Percentiles rank a stretch among this genome's conserved stretches.
Conservation (phyloP, 2,888 invertebrate genomes). For the Brachyopa scutellaris region DNA sequence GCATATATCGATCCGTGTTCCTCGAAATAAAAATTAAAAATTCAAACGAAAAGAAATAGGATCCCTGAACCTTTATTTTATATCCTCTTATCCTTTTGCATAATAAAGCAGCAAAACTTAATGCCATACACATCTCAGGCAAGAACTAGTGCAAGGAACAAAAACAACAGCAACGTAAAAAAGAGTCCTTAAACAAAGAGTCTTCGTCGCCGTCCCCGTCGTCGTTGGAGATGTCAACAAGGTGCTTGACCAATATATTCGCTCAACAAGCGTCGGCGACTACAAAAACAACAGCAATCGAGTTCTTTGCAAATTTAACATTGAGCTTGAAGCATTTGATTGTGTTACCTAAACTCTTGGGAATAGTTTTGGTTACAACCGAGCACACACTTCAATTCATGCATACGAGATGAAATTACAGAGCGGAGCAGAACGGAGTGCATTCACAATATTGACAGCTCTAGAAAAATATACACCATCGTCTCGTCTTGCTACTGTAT, state of each 20-base stretch:
- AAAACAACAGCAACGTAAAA: neutral
- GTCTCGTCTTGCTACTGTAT: no score
- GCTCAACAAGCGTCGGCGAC: conserved; percentile 13
- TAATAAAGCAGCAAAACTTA: conserved; percentile 13
- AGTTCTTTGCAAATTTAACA: conserved; percentile 64
- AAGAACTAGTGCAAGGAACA: neutral
- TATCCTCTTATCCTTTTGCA: conserved; percentile 10
- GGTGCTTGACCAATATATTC: conserved; percentile 71
- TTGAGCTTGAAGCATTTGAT: conserved; percentile 67
- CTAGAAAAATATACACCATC: conserved; percentile 35
- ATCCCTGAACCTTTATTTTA: neutral
- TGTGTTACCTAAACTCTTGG: conserved; percentile 31
- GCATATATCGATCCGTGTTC: neutral
- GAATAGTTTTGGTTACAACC: conserved; percentile 43
- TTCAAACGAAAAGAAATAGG: neutral
- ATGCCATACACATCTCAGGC: conserved; percentile 24
- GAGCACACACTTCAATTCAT: conserved; percentile 59
- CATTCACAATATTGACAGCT: conserved; percentile 64
- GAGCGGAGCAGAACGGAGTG: conserved; percentile 36
- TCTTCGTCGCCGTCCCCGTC: neutral
- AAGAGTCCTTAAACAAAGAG: conserved; percentile 4
- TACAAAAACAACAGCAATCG: conserved; percentile 26
- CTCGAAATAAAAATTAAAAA: neutral
- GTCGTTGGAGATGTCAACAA: conserved; percentile 44
- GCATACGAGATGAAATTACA: conserved; percentile 67